Evolutionary conservation across 2,797 vertebrate genomes (phyloP), one percentile per base, ranked within the genome.

Genomic region (Rhabdomys pumilio): DNA sequence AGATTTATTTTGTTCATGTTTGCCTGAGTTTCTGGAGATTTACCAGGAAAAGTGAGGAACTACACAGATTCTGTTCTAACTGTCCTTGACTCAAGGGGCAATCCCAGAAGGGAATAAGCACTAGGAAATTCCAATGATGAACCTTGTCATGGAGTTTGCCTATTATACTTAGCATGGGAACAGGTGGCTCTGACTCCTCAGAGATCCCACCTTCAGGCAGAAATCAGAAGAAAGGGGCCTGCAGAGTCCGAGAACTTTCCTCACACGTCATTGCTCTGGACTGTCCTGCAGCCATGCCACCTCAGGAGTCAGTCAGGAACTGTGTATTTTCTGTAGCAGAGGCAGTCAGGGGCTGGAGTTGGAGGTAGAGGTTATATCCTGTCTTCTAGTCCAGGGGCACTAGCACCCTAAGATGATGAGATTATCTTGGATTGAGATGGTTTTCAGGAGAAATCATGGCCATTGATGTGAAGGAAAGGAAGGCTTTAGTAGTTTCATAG

Each of bases 1-100:
- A 73, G 26, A 91, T 24, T 69, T 65, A 14, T 75, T 95, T 93
- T 94, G 57, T 15, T 86, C 41, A 53, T n/a, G 19, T 84, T 80
- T 93, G 31, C n/a, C 44, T 57, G 6, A 17, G 19, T 59, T 57
- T n/a, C 53, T 94, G 44, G 38, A 50, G 89, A 80, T 12, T 72
- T 20, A 80, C 38, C 7, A 34, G 50, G 6, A 77, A 31, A 89
- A 76, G 10, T 50, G 92, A 96, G 77, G 38, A 34, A 53, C 59
- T 69, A 61, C 2, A 55, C 41, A 92, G 72, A 90, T 83, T 17
- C 17, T 9, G 11, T n/a, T 34, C 12, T 72, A 44, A 81, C 29
- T 53, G 38, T 34, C n/a, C 65, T 77, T 90, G 44, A 61, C 14
- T n/a, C 26, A 26, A 59, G 11, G 34, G 90, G 50, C 61, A 31